These are phyloP conservation scores for Embiotoca jacksoni DNA, from an alignment of 2,113 vertebrate species.

Conservation along the genomic window DNA sequence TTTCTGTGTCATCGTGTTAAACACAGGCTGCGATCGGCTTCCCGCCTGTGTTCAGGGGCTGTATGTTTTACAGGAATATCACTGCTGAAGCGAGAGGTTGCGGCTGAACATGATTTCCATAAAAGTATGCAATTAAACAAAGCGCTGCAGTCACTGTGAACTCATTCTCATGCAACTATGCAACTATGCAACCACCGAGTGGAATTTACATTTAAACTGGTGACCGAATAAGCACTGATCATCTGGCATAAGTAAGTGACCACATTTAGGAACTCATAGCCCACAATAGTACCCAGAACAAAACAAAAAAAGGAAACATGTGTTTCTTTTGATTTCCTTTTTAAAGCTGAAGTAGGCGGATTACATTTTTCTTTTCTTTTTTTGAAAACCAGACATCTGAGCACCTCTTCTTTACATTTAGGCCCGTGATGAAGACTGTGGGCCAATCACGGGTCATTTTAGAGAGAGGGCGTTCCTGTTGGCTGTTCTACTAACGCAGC, in stretches of 20 bases:
- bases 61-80: constrained; percentile 2
- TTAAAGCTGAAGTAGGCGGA: too few relatives aligned
- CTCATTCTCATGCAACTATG: constrained; percentile 32
- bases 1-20: constrained; percentile 1
- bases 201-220: constrained; percentile 5
- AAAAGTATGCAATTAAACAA: constrained; percentile 43
- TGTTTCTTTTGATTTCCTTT: too few relatives aligned
- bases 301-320: too few relatives aligned
- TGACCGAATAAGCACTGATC: constrained; percentile 4
- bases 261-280: constrained; percentile 11
- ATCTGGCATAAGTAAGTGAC: neutral
- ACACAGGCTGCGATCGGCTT: neutral
- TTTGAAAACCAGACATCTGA: too few relatives aligned
- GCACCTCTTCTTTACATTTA: too few relatives aligned
- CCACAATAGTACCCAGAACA: neutral
- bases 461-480: too few relatives aligned
- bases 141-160: neutral
- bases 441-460: too few relatives aligned
- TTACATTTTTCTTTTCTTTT: too few relatives aligned
- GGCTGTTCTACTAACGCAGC: too few relatives aligned
- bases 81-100: constrained; percentile 15
- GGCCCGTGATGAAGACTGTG: too few relatives aligned
- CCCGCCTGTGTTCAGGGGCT: neutral
- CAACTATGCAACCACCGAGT: neutral
- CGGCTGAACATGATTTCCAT: constrained; percentile 37